Evolutionary conservation across 2,113 vertebrate genomes (phyloP), one percentile per base, ranked within the genome.

Genomic region (Salvelinus fontinalis): DNA sequence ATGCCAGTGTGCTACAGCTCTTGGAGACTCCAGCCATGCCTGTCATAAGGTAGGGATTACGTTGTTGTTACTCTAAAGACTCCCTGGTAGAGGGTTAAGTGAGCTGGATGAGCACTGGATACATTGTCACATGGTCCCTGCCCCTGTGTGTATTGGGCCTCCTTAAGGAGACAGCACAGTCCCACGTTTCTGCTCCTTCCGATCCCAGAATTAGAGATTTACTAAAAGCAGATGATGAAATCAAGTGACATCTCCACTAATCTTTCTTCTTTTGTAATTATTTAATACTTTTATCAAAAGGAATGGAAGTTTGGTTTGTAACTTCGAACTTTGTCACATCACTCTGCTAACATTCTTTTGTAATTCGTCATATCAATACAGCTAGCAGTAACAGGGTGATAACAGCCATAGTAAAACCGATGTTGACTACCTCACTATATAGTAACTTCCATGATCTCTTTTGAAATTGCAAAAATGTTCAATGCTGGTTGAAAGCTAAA

Each of bases 41-140:
- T 29, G 31, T 31, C 29, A 34, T 34, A 34, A 34, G 51, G 62
- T 71, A 34, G 51, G 68, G 72, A 49, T 79, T 57, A 7, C 8
- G 44, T 81, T 75, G 44, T 83, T 34, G 34, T 34, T 44, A 44
- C 39, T 44, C 39, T 44, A 6, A 74, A 73, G n/a, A 73, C 69
- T 64, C 39, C 6, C 22, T 82, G 54, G 29, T 75, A 70, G 29
- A 86, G 79, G 84, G 74, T 83, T 86, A 89, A 74, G 81, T 72
- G 27, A 83, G 76, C 59, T 82, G 59, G 84, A 86, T 83, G 84
- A 75, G 79, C 81, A 91, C 79, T 83, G 87, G 90, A 92, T 91
- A 88, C 85, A 66, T 76, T 65, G 80, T 93, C 93, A 94, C 92
- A 93, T 93, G 93, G 75, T 89, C 87, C 79, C 86, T 86, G 81